Conservation (phyloP, 2,113 vertebrate genomes). For the Oryzias melastigma region DNA sequence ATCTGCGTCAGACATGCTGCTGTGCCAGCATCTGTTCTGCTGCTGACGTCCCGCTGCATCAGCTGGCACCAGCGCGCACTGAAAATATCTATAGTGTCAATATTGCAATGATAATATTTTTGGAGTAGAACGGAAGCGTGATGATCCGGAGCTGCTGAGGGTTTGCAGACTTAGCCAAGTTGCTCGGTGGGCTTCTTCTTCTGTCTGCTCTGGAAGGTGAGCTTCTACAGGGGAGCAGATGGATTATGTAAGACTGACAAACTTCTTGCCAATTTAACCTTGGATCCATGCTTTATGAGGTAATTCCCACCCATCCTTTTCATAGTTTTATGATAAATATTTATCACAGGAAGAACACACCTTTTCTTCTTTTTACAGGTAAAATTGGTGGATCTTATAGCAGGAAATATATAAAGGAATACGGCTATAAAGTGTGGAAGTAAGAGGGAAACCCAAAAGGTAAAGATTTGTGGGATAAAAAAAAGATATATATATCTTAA, state of each 20-base stretch:
- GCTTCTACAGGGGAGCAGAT: constrained; percentile 42
- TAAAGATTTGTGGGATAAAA: too few relatives aligned
- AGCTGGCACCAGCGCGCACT: constrained; percentile 3
- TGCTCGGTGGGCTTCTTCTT: too few relatives aligned
- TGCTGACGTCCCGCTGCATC: constrained; percentile 31
- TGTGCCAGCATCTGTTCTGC: constrained; percentile 68
- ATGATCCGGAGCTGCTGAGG: constrained; percentile 8
- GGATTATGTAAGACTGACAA: constrained; percentile 60
- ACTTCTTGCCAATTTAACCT: constrained; percentile 35
- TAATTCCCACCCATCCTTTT: constrained; percentile 28
- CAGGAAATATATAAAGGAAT: too few relatives aligned
- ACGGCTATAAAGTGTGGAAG: background rate
- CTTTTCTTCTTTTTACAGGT: background rate
- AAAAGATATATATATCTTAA: too few relatives aligned
- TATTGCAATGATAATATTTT: constrained; percentile 3
- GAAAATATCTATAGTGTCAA: constrained; percentile 33
- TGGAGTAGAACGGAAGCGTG: constrained; percentile 10
- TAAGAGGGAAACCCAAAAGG: background rate
- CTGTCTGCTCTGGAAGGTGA: constrained; percentile 29
- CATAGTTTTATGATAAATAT: constrained; percentile 11
- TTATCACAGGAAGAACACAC: constrained; percentile 1
- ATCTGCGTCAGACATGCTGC: constrained; percentile 64
- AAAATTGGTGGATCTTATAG: too few relatives aligned
- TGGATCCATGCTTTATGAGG: constrained; percentile 26
- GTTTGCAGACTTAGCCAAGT: background rate